Evolutionary conservation across 2,113 vertebrate genomes (phyloP).

Genomic region (Tragelaphus buxtoni): DNA sequence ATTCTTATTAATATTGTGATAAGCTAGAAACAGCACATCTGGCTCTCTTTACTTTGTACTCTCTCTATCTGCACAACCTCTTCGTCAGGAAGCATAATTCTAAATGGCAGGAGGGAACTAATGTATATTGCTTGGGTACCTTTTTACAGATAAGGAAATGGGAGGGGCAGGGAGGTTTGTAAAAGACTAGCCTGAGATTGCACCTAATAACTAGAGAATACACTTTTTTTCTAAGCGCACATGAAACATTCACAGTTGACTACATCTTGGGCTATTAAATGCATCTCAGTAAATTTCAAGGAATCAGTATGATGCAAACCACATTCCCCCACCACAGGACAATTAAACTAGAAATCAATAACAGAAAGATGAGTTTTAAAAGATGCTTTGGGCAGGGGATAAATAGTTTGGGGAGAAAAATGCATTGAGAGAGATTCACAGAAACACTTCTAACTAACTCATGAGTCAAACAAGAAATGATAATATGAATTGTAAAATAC

Average conservation of each 20-base stretch:
- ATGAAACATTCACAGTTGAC: not conserved
- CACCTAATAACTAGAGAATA: not conserved
- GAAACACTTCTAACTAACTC: not conserved
- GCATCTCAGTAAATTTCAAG: not conserved
- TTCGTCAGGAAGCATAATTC: not conserved
- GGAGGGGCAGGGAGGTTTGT: not conserved
- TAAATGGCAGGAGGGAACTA: not conserved
- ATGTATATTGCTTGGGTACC: not conserved
- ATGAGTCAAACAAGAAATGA: constrained; percentile 23
- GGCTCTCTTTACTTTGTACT: not conserved
- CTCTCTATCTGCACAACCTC: not conserved
- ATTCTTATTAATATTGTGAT: not conserved
- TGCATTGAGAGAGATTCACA: not conserved
- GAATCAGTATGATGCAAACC: not conserved
- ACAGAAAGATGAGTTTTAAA: not conserved
- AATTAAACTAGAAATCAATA: constrained; percentile 25
- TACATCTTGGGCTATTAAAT: not conserved
- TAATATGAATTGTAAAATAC: constrained; percentile 43
- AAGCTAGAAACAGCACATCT: not conserved
- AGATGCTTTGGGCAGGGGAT: not conserved
- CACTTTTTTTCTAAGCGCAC: not conserved
- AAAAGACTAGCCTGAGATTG: not conserved
- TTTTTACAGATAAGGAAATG: not conserved
- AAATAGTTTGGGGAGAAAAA: not conserved
- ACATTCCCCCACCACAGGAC: not conserved